phyloP scores from a whole-genome alignment of 1,140 invertebrate species.

The Drosophila cardini region DNA sequence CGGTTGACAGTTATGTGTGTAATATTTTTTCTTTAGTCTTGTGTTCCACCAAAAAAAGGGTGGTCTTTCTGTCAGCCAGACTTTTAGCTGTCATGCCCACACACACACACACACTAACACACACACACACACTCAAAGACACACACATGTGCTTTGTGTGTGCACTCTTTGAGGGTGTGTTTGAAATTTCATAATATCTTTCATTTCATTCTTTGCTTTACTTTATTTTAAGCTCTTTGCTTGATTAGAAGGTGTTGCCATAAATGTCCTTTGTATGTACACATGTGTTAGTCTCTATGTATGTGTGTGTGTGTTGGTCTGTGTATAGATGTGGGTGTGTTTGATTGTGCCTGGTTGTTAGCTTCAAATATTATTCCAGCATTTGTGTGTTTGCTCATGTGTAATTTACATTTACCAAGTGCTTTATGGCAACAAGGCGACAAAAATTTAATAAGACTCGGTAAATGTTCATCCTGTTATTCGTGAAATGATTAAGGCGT shows the following conservation, averaged over 20 bases:
- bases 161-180: conserved; percentile 45
- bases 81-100: conserved; percentile 1
- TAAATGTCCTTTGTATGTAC: conserved; percentile 61
- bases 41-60: conserved; percentile 47
- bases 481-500: conserved; percentile 15
- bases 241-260: conserved; percentile 82
- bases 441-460: conserved; percentile 74
- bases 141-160: conserved; percentile 41
- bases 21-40: conserved; percentile 63
- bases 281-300: neutral
- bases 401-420: conserved; percentile 75
- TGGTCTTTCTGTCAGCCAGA: conserved; percentile 50
- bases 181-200: conserved; percentile 83
- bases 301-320: conserved; percentile 23
- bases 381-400: conserved; percentile 58
- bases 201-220: conserved; percentile 82
- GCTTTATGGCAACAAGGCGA: conserved; percentile 57
- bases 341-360: conserved; percentile 28
- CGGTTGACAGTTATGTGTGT: conserved; percentile 79
- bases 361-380: conserved; percentile 59
- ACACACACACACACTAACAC: conserved; percentile 29
- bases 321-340: conserved; percentile 10
- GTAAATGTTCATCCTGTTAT: conserved; percentile 19
- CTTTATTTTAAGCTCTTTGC: conserved; percentile 82
- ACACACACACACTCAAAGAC: conserved; percentile 9